Evolutionary conservation across 2,888 invertebrate species (phyloP), one percentile per base, ranked within the genome.

Genomic region (Agrotis segetum): DNA sequence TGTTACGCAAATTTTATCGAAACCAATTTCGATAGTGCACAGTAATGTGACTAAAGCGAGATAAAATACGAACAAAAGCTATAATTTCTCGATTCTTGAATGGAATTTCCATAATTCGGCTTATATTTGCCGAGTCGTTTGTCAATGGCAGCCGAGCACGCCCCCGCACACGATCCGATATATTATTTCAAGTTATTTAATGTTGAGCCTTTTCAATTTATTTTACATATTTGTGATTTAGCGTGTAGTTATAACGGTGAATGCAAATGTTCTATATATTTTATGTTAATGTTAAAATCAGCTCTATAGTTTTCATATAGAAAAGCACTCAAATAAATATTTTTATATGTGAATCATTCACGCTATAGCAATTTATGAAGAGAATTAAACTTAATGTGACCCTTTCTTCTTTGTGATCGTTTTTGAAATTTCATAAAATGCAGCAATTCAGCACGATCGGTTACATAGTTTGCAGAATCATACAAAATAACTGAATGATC

Each of bases 11-110:
- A 93, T 92, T 93, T 93, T 88, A 95, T 95, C 89, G 93, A 91
- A 89, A 92, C 90, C 93, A 95, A 95, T 95, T 93, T 91, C 93
- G 92, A 95, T 96, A 95, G 93, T 94, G 93, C 91, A 84, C 84
- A 84, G 82, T 91, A 87, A 90, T 89, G 88, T 89, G 87, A 89
- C 88, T 92, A 88, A 89, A 88, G 87, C 87, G 90, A 92, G 91
- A 94, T 93, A 92, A 92, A 93, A 92, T 90, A 86, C 85, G 88
- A 91, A 92, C 91, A 90, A 89, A 85, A 87, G 90, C 89, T 83
- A 92, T 95, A 92, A 92, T 92, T 95, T 93, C 90, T 92, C 90
- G 89, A 91, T 89, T 90, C 89, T 91, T 87, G 89, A 89, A 91
- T 90, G 88, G 83, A 87, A 93, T 93, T 91, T 93, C 87, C 92